These are phyloP conservation scores for Drosophila austrosaltans DNA, from an alignment of 2,888 invertebrate species.

Conservation along the genomic window DNA sequence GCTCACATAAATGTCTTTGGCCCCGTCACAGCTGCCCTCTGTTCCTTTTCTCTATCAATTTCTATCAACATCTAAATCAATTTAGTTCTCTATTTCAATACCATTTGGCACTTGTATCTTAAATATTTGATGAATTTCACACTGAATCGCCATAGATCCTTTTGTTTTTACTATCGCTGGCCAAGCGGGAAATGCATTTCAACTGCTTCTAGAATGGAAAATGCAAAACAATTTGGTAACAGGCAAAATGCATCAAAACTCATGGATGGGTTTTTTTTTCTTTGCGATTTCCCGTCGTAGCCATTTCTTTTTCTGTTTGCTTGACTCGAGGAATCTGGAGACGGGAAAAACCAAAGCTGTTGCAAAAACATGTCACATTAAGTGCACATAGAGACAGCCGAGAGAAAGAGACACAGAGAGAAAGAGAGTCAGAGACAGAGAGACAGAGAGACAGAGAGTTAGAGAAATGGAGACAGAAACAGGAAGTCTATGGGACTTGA, in stretches of 20 bases:
- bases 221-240: conserved; percentile 64
- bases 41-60: background rate
- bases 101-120: conserved; percentile 36
- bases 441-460: conserved; percentile 22
- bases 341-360: conserved; percentile 62
- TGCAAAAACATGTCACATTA: conserved; percentile 77
- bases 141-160: conserved; percentile 35
- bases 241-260: conserved; percentile 70
- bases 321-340: conserved; percentile 18
- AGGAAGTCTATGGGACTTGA: conserved; percentile 72
- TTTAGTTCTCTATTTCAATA: conserved; percentile 29
- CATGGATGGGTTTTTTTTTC: conserved; percentile 24
- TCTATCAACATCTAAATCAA: conserved; percentile 34
- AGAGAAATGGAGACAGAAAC: conserved; percentile 31
- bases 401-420: conserved; percentile 14
- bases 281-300: conserved; percentile 14
- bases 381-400: conserved; percentile 60
- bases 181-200: conserved; percentile 25
- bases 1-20: background rate
- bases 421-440: conserved; percentile 19
- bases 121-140: conserved; percentile 51
- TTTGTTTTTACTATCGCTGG: conserved; percentile 27
- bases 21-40: background rate
- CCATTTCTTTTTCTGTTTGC: background rate
- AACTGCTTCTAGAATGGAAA: conserved; percentile 40